Percentiles rank a stretch among this genome's conserved stretches.
Evolutionary conservation across 1,140 invertebrate species (phyloP).

Genomic region (Ceratitis capitata): DNA sequence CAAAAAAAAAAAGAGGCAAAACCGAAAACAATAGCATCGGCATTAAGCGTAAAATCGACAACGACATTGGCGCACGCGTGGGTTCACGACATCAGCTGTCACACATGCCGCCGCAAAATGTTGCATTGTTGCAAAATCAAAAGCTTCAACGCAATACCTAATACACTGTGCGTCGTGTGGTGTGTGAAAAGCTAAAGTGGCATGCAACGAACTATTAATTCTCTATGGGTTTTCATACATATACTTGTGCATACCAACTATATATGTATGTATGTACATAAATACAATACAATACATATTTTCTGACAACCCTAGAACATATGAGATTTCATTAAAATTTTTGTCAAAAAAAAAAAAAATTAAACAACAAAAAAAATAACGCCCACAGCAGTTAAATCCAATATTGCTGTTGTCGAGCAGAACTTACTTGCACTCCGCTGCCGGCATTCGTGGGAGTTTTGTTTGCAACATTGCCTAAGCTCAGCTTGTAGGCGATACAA

Average conservation of each 20-base stretch:
- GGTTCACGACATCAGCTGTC: conserved; percentile 3
- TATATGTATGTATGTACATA: too few relatives aligned
- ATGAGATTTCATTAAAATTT: not conserved
- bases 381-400: not conserved
- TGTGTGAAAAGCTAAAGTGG: conserved; percentile 14
- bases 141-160: not conserved
- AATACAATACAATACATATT: not conserved
- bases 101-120: conserved; percentile 6
- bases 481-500: not conserved
- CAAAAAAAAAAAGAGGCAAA: too few relatives aligned
- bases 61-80: conserved; percentile 17
- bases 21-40: not conserved
- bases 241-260: too few relatives aligned
- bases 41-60: not conserved
- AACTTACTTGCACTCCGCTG: not conserved
- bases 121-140: not conserved
- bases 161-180: not conserved
- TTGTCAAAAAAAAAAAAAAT: not conserved
- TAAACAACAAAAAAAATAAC: not conserved
- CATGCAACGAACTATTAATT: not conserved
- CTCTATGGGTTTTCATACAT: too few relatives aligned
- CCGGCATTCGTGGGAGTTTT: not conserved
- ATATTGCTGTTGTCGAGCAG: not conserved
- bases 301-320: not conserved
- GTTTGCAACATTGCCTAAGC: not conserved